Evolutionary conservation across 2,888 invertebrate genomes (phyloP).

Genomic region (Apotomis betuletana): DNA sequence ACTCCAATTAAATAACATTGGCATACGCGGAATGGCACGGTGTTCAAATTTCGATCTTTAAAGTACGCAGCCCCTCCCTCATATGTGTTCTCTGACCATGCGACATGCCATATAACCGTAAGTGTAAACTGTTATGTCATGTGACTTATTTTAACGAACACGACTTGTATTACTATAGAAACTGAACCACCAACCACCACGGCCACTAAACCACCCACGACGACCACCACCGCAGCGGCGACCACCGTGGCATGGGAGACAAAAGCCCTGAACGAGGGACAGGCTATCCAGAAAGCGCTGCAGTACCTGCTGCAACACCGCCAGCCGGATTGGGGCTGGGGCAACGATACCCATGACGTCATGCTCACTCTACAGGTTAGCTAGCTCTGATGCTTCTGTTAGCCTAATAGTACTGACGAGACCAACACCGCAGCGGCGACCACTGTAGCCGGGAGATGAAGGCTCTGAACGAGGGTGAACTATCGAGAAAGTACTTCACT

Average conservation of each 20-base stretch:
- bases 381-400: conserved; percentile 34
- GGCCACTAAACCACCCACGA: conserved; percentile 59
- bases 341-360: conserved; percentile 92
- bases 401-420: background rate
- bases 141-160: background rate
- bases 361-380: conserved; percentile 90
- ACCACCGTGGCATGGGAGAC: conserved; percentile 71
- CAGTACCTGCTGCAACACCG: conserved; percentile 90
- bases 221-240: conserved; percentile 58
- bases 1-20: too few relatives aligned
- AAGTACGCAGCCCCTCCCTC: too few relatives aligned
- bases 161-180: conserved; percentile 53
- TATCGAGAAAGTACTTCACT: conserved; percentile 86
- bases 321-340: conserved; percentile 91
- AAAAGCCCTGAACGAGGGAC: conserved; percentile 78
- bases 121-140: background rate
- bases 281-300: conserved; percentile 86
- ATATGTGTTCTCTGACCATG: background rate
- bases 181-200: conserved; percentile 68
- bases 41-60: too few relatives aligned
- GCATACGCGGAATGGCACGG: too few relatives aligned
- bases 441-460: conserved; percentile 72
- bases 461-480: conserved; percentile 80
- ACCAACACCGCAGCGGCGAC: conserved; percentile 61
- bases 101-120: background rate